phyloP scores from a whole-genome alignment of 2,888 invertebrate genomes.

The Acrocera orbiculus region DNA sequence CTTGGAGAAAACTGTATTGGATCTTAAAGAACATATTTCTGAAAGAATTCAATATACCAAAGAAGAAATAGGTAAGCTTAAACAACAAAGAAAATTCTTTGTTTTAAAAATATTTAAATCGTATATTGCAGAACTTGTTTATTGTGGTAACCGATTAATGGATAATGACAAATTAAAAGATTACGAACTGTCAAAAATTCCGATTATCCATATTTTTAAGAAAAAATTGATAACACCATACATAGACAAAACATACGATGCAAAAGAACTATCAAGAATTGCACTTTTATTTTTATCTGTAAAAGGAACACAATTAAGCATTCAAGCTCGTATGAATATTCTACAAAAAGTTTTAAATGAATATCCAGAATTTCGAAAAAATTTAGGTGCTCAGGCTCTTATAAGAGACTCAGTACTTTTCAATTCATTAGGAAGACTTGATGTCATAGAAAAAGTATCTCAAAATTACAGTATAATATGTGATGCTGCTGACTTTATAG shows the following conservation, averaged over 20 bases:
- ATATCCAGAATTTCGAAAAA: constrained; percentile 47
- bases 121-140: constrained; percentile 39
- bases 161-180: constrained; percentile 38
- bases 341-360: constrained; percentile 44
- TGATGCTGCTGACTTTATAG: constrained; percentile 38
- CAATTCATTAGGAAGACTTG: constrained; percentile 43
- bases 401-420: constrained; percentile 55
- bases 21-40: constrained; percentile 35
- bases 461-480: constrained; percentile 48
- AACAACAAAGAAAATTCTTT: neutral
- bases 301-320: constrained; percentile 28
- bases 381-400: constrained; percentile 51
- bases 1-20: constrained; percentile 36
- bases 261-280: constrained; percentile 9
- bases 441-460: constrained; percentile 44
- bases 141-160: constrained; percentile 44
- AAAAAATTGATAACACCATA: no score
- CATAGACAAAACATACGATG: constrained; percentile 16
- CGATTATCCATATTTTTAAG: constrained; percentile 37
- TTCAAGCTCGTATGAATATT: constrained; percentile 34
- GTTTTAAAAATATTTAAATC: neutral
- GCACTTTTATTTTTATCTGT: constrained; percentile 20
- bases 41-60: constrained; percentile 33
- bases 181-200: constrained; percentile 36
- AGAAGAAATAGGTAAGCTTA: constrained; percentile 33